These are phyloP conservation scores for Aspiorhynchus laticeps DNA, from an alignment of 2,113 vertebrate genomes.

Conservation along the genomic window DNA sequence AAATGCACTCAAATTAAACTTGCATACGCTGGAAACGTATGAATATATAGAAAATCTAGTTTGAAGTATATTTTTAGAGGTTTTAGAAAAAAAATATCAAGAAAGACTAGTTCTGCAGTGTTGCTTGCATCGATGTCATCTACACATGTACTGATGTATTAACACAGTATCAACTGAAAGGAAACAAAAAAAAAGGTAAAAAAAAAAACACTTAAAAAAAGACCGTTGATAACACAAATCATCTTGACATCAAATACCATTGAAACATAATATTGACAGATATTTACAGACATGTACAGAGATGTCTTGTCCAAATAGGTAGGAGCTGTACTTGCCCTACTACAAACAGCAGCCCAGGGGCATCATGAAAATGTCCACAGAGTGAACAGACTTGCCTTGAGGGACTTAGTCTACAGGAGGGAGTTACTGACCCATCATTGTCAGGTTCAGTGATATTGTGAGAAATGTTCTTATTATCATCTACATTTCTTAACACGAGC, in stretches of 20 bases:
- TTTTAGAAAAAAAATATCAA: too few relatives aligned
- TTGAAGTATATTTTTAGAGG: too few relatives aligned
- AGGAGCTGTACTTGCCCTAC: background rate
- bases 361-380: background rate
- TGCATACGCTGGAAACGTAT: too few relatives aligned
- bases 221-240: too few relatives aligned
- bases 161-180: too few relatives aligned
- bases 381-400: constrained; percentile 12
- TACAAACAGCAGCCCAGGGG: background rate
- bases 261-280: background rate
- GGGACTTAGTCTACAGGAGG: background rate
- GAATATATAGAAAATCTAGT: too few relatives aligned
- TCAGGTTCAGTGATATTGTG: constrained; percentile 22
- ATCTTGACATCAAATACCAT: background rate
- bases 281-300: background rate
- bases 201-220: too few relatives aligned
- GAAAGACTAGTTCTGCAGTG: too few relatives aligned
- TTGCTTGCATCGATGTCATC: too few relatives aligned
- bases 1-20: too few relatives aligned
- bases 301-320: background rate
- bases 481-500: background rate
- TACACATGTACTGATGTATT: too few relatives aligned
- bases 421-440: constrained; percentile 18
- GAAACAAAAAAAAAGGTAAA: too few relatives aligned
- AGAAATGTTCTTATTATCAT: constrained; percentile 16